These are phyloP conservation scores for Xiphophorus hellerii DNA, from an alignment of 2,113 vertebrate species.

Conservation along the genomic window DNA sequence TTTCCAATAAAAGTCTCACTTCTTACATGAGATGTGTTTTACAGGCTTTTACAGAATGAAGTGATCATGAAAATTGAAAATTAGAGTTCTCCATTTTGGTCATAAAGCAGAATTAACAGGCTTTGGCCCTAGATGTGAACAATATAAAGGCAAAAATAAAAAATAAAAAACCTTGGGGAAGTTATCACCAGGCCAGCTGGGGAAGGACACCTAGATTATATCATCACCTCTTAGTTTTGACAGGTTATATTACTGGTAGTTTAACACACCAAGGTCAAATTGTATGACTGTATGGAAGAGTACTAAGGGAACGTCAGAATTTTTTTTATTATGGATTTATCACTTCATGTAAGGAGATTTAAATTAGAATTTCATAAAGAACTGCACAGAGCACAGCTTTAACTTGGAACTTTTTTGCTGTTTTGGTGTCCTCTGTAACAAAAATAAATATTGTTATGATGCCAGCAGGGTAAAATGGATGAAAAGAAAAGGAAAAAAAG, in stretches of 20 bases:
- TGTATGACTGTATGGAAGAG: constrained; percentile 49
- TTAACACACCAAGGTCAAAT: constrained; percentile 74
- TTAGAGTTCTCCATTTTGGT: constrained; percentile 61
- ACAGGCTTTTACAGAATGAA: constrained; percentile 78
- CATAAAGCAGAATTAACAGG: constrained; percentile 74
- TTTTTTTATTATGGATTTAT: constrained; percentile 56
- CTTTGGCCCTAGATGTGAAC: constrained; percentile 57
- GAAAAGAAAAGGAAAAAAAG: constrained; percentile 3
- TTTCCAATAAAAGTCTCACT: constrained; percentile 65
- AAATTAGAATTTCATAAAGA: constrained; percentile 54
- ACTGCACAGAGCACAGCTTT: constrained; percentile 2
- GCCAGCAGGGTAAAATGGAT: constrained; percentile 17
- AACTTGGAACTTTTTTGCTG: constrained; percentile 1
- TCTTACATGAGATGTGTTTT: constrained; percentile 64
- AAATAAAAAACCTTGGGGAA: constrained; percentile 31
- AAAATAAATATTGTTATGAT: constrained; percentile 21
- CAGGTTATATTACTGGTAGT: constrained; percentile 71
- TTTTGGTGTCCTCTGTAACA: constrained; percentile 4
- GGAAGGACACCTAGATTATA: constrained; percentile 76
- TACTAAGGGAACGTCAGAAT: constrained; percentile 36
- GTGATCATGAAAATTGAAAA: constrained; percentile 75
- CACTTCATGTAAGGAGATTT: constrained; percentile 15
- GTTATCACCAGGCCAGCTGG: constrained; percentile 53
- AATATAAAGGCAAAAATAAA: constrained; percentile 33
- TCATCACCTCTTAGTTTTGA: constrained; percentile 77